These are phyloP conservation scores for Corythoichthys intestinalis DNA, from an alignment of 2,113 vertebrate species.

Conservation along the genomic window DNA sequence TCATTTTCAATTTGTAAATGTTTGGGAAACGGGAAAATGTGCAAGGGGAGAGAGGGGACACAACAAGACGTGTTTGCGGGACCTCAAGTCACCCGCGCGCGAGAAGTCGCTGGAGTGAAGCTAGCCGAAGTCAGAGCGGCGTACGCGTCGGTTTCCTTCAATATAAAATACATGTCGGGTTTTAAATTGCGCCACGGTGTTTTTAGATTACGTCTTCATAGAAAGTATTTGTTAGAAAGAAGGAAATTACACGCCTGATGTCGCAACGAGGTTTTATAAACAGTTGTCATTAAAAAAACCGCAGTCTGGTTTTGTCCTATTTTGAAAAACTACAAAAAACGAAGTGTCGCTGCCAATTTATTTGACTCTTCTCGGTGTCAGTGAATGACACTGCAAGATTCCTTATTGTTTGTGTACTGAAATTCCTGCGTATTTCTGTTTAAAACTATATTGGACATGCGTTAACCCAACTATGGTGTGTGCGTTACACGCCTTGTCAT, in stretches of 20 bases:
- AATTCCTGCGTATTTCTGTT: background rate
- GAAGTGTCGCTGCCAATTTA: constrained; percentile 2
- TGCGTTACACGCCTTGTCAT: background rate
- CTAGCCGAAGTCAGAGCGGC: background rate
- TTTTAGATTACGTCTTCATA: background rate
- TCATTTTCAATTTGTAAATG: background rate
- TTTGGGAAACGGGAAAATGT: background rate
- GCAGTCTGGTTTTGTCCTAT: background rate
- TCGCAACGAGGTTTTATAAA: too few species aligned
- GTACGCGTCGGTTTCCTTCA: constrained; percentile 9
- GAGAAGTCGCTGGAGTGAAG: background rate
- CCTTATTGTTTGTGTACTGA: background rate
- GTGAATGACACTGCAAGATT: constrained; percentile 66
- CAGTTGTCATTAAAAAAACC: too few species aligned
- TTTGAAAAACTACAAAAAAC: constrained; percentile 1
- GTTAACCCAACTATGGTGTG: background rate
- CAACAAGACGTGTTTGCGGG: constrained; percentile 3
- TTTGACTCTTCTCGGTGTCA: constrained; percentile 15
- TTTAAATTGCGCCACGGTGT: background rate
- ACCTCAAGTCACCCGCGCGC: background rate
- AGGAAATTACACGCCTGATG: background rate
- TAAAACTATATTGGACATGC: background rate
- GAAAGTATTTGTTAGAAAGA: background rate
- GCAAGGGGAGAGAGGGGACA: background rate
- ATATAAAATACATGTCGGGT: constrained; percentile 8